A percentile compares a stretch with the other conserved stretches of the same genome.
phyloP scores from a whole-genome alignment of 2,113 vertebrate genomes.

The Carlito syrichta region DNA sequence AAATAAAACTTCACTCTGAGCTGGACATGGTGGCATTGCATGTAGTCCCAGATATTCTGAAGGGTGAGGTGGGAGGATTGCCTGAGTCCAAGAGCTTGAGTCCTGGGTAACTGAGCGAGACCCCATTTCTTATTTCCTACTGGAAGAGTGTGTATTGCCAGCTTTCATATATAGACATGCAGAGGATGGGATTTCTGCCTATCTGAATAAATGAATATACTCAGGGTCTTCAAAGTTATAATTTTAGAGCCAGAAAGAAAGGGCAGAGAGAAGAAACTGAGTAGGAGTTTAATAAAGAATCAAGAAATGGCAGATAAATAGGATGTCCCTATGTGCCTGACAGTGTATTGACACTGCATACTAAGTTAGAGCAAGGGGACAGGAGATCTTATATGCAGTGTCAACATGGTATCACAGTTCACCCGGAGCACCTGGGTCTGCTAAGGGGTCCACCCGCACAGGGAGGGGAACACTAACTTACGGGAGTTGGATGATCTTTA shows the following conservation, averaged over 20 bases:
- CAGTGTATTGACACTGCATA: too few species aligned
- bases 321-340: not conserved
- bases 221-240: not conserved
- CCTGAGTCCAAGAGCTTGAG: not conserved
- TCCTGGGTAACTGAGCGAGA: not conserved
- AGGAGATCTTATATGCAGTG: not conserved
- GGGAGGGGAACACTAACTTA: not conserved
- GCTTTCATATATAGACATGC: not conserved
- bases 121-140: not conserved
- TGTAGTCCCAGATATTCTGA: not conserved
- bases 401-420: not conserved
- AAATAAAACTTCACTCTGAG: not conserved
- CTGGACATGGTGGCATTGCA: not conserved
- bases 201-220: not conserved
- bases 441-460: fast-evolving
- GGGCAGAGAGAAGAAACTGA: not conserved
- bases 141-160: not conserved
- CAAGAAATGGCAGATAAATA: not conserved
- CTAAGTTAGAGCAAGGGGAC: not conserved
- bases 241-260: not conserved
- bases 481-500: fast-evolving
- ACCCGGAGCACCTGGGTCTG: not conserved
- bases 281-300: not conserved
- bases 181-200: not conserved
- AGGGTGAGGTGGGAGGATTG: not conserved